Percentiles rank a stretch among this genome's conserved stretches.
phyloP scores from a whole-genome alignment of 2,113 vertebrate species.

The Ciconia stormi region DNA sequence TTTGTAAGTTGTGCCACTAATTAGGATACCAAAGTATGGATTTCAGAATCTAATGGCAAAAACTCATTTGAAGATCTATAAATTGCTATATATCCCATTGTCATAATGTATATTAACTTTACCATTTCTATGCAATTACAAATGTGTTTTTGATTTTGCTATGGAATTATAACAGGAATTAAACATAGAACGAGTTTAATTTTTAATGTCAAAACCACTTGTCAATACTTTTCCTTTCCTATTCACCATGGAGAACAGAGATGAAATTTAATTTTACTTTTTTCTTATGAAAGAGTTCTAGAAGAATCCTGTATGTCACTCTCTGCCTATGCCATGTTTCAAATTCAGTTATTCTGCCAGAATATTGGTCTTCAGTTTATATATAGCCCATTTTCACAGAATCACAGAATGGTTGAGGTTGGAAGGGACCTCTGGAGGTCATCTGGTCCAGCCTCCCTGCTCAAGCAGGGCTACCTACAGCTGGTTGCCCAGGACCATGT shows the following conservation, averaged over 20 bases:
- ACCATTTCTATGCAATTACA: neutral
- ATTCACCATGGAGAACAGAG: neutral
- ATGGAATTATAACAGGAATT: neutral
- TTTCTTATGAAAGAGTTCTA: neutral
- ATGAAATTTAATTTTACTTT: neutral
- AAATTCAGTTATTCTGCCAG: neutral
- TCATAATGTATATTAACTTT: neutral
- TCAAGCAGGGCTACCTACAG: neutral
- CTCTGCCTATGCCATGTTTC: neutral
- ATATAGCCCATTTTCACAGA: neutral
- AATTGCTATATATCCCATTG: neutral
- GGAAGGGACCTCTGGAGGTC: neutral
- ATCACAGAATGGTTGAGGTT: neutral
- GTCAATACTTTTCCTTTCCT: neutral
- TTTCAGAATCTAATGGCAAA: neutral
- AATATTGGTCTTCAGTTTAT: neutral
- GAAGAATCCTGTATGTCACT: neutral
- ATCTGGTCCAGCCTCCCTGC: neutral
- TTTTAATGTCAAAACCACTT: neutral
- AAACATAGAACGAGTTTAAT: neutral
- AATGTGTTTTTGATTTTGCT: neutral
- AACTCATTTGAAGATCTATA: neutral
- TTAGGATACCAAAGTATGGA: neutral
- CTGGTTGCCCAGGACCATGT: neutral
- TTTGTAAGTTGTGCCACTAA: neutral